Conservation (phyloP, 2,888 invertebrate genomes). For the Mesoligia furuncula region DNA sequence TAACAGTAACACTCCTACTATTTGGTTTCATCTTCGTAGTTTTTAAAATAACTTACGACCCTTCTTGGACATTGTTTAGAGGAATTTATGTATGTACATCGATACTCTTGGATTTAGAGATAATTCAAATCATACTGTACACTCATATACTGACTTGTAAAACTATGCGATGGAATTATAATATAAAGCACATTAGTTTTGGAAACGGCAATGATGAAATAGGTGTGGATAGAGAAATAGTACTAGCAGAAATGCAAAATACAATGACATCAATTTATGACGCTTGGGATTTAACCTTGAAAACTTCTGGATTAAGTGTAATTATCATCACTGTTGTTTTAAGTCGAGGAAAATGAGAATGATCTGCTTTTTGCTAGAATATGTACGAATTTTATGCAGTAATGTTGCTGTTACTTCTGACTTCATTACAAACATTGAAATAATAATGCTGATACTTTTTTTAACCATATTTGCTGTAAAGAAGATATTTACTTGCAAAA, state of each 20-base stretch:
- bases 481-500: background rate
- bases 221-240: slow-evolving; percentile 16
- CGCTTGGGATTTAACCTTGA: slow-evolving; percentile 42
- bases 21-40: slow-evolving; percentile 9
- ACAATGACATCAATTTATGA: slow-evolving; percentile 24
- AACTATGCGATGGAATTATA: slow-evolving; percentile 41
- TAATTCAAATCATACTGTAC: slow-evolving; percentile 29
- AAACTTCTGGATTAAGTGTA: slow-evolving; percentile 40
- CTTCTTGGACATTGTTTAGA: slow-evolving; percentile 39
- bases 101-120: slow-evolving; percentile 47
- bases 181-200: slow-evolving; percentile 30
- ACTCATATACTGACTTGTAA: slow-evolving; percentile 38
- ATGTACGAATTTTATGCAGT: background rate
- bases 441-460: background rate
- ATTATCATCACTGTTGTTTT: background rate
- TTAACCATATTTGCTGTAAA: too few species aligned
- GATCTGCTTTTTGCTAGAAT: too few species aligned
- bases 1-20: slow-evolving; percentile 9
- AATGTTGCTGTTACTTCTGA: background rate
- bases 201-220: slow-evolving; percentile 33
- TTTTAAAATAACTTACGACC: slow-evolving; percentile 43
- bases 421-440: background rate
- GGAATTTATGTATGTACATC: slow-evolving; percentile 35
- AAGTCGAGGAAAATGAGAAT: background rate
- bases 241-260: slow-evolving; percentile 23